Conservation (phyloP, 2,888 invertebrate genomes). For the Sylvicola fuscatus region DNA sequence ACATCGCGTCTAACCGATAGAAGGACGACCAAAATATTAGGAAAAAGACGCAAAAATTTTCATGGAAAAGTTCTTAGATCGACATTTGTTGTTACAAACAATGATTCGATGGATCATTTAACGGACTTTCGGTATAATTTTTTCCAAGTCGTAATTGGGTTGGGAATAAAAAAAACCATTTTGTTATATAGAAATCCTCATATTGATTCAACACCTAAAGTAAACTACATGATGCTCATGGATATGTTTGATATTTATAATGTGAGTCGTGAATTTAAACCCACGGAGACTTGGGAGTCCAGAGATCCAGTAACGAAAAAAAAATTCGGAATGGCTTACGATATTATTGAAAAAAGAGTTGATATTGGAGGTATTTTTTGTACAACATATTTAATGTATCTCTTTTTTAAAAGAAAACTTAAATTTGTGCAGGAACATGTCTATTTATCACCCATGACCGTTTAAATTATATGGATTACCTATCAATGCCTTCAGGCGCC, state of each 20-base stretch:
- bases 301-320: background rate
- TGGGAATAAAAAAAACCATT: no score
- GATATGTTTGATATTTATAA: background rate
- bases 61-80: background rate
- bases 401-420: background rate
- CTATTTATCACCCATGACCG: conserved; percentile 20
- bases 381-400: no score
- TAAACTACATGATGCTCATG: background rate
- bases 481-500: conserved; percentile 32
- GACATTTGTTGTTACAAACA: background rate
- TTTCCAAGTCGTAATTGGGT: no score
- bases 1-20: background rate
- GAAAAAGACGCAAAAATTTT: background rate
- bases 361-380: conserved; percentile 1
- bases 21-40: background rate
- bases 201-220: background rate
- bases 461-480: conserved; percentile 27
- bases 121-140: background rate
- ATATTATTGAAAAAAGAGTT: background rate
- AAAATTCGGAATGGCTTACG: background rate
- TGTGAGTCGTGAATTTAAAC: background rate
- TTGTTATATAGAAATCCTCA: background rate
- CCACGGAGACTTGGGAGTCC: background rate
- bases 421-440: conserved; percentile 19
- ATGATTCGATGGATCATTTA: background rate